These are phyloP conservation scores for Drosophila parabipectinata DNA, from an alignment of 1,140 invertebrate genomes.

Conservation along the genomic window DNA sequence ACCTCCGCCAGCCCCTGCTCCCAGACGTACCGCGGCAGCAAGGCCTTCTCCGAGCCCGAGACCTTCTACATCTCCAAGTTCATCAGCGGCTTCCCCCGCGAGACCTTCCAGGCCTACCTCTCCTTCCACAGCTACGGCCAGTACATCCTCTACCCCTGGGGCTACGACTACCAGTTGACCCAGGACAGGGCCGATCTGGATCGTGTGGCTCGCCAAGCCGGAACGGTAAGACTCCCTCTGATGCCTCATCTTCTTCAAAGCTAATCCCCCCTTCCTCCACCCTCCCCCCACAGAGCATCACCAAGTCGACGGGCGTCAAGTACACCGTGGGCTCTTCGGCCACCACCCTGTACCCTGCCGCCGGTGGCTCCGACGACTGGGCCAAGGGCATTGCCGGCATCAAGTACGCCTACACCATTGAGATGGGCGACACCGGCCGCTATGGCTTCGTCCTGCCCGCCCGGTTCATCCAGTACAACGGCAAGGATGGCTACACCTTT, in stretches of 20 bases:
- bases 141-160: slow-evolving; percentile 94
- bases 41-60: slow-evolving; percentile 96
- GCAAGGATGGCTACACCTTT: slow-evolving; percentile 92
- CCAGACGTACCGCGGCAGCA: slow-evolving; percentile 94
- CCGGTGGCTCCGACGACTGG: slow-evolving; percentile 96
- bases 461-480: slow-evolving; percentile 91
- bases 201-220: slow-evolving; percentile 88
- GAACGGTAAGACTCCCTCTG: slow-evolving; percentile 84
- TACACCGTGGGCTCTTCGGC: slow-evolving; percentile 92
- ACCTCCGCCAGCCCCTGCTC: slow-evolving; percentile 95
- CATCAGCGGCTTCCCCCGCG: slow-evolving; percentile 84
- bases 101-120: slow-evolving; percentile 89
- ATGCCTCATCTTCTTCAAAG: not conserved
- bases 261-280: not conserved
- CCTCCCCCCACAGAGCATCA: slow-evolving; percentile 86
- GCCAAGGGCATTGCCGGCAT: slow-evolving; percentile 92
- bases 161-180: slow-evolving; percentile 89
- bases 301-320: slow-evolving; percentile 86
- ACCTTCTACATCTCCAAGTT: slow-evolving; percentile 89
- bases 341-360: slow-evolving; percentile 90
- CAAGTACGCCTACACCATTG: slow-evolving; percentile 95
- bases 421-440: slow-evolving; percentile 94
- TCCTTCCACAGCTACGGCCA: slow-evolving; percentile 96
- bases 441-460: slow-evolving; percentile 95
- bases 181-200: slow-evolving; percentile 90